phyloP scores from a whole-genome alignment of 2,888 invertebrate genomes.

The Eupithecia vulgata region DNA sequence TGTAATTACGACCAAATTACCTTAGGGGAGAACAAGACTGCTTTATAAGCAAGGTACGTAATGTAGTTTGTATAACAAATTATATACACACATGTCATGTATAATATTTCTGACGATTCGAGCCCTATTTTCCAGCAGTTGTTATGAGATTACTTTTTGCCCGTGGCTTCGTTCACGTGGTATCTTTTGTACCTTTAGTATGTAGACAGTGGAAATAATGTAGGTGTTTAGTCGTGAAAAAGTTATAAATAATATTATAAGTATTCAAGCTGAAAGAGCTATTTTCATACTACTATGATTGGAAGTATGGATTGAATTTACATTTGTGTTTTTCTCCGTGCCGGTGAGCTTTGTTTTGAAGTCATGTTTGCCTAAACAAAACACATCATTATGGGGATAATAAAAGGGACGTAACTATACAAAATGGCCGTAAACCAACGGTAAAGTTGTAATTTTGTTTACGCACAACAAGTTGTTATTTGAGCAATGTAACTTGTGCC shows the following conservation, averaged over 20 bases:
- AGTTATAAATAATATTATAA: too few species aligned
- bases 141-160: not conserved
- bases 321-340: not conserved
- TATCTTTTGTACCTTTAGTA: not conserved
- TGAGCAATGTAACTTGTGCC: conserved; percentile 9
- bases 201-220: not conserved
- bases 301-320: not conserved
- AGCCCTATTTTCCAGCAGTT: not conserved
- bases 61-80: not conserved
- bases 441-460: not conserved
- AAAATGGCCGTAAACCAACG: not conserved
- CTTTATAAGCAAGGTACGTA: not conserved
- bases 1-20: not conserved
- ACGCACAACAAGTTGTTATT: not conserved
- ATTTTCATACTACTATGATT: not conserved
- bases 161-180: not conserved
- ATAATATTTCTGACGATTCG: not conserved
- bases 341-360: not conserved
- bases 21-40: not conserved
- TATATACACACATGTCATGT: not conserved
- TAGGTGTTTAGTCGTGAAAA: not conserved
- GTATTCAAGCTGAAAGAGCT: not conserved
- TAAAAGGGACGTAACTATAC: conserved; percentile 1
- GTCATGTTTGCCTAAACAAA: not conserved
- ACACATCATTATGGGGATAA: not conserved